Evolutionary conservation across 1,140 invertebrate species (phyloP).

Genomic region (Sitobion miscanthi): DNA sequence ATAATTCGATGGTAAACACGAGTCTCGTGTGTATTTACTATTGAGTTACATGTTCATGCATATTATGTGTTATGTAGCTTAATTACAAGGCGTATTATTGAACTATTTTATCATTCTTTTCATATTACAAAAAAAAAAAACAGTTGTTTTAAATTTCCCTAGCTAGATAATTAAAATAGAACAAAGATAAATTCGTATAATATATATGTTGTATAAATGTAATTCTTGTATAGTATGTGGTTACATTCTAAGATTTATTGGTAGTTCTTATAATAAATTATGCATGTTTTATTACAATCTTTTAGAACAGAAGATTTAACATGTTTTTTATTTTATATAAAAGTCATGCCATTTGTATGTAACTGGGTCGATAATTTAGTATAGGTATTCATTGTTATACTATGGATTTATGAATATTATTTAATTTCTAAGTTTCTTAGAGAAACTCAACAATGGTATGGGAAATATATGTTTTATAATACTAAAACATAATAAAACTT

Average conservation of each 20-base stretch:
- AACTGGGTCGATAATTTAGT: not conserved
- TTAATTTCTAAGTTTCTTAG: not conserved
- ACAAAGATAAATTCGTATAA: not conserved
- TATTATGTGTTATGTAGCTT: not conserved
- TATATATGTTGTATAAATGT: not conserved
- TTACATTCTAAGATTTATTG: not conserved
- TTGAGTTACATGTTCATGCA: not conserved
- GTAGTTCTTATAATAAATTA: not conserved
- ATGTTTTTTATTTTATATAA: not conserved
- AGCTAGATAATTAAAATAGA: not conserved
- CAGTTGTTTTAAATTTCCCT: not conserved
- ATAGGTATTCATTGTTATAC: not conserved
- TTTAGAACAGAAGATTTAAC: not conserved
- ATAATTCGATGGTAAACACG: not conserved
- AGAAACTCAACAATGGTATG: not conserved
- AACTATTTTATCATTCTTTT: not conserved
- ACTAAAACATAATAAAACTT: not conserved
- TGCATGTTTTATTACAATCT: not conserved
- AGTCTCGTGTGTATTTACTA: not conserved
- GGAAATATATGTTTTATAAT: not conserved
- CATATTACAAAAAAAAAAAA: not conserved
- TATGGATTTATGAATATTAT: not conserved
- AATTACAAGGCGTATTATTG: not conserved
- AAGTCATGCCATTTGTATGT: not conserved
- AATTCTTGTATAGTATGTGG: not conserved